Base-by-base conservation (phyloP, 2,888 invertebrate species). In the Ectobius pallidus region DNA sequence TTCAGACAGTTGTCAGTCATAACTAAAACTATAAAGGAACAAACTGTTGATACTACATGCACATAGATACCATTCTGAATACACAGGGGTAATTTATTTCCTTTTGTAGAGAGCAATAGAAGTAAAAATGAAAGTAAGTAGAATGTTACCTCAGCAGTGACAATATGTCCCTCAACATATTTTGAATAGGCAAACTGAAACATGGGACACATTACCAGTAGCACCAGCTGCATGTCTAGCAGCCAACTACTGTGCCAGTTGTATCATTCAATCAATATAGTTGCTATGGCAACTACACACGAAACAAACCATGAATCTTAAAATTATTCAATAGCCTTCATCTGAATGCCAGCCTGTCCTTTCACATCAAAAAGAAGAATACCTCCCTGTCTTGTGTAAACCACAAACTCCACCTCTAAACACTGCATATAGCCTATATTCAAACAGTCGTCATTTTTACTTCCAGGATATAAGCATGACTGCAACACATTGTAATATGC, bases 81-180 rank as follows among this genome's bases (percentile, higher is more conserved):
- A n/a, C n/a, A n/a, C n/a, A n/a, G n/a, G n/a, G n/a, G n/a, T n/a
- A n/a, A n/a, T n/a, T n/a, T n/a, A n/a, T n/a, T n/a, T n/a, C n/a
- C n/a, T n/a, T n/a, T n/a, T n/a, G n/a, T n/a, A n/a, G n/a, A n/a
- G n/a, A n/a, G n/a, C n/a, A n/a, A n/a, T n/a, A n/a, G n/a, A n/a
- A n/a, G n/a, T n/a, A n/a, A n/a, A n/a, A n/a, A n/a, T n/a, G n/a
- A n/a, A n/a, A n/a, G n/a, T n/a, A n/a, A n/a, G n/a, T n/a, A n/a
- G n/a, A n/a, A n/a, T n/a, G n/a, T 78, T 79, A 89, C 90, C 78
- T 90, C 87, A 75, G 87, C 86, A 1, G 90, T 89, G 79, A 88
- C 85, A 58, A 90, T 80, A 72, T 85, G 85, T 0, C 90, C 90
- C 78, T 90, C 89, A 27, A 89, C 84, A 85, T 89, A 90, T 79